phyloP scores from a whole-genome alignment of 2,888 invertebrate genomes.

The Erebia ligea region DNA sequence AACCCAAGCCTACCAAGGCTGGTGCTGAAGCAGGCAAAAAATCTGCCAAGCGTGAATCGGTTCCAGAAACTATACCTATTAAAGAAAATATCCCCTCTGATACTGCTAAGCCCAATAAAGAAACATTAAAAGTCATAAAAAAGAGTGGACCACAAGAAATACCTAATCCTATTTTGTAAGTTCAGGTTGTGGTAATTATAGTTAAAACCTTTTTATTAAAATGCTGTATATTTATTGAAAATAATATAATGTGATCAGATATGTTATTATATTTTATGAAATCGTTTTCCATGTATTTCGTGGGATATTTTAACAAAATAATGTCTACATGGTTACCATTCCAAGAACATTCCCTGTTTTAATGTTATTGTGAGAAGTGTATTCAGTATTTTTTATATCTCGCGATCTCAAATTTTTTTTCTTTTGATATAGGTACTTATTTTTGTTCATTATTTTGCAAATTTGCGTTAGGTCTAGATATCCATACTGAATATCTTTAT shows the following conservation, averaged over 20 bases:
- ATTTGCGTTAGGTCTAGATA: too few relatives aligned
- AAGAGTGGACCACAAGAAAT: slow-evolving; percentile 81
- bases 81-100: slow-evolving; percentile 81
- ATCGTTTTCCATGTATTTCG: slow-evolving; percentile 12
- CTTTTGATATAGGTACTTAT: background rate
- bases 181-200: slow-evolving; percentile 32
- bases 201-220: slow-evolving; percentile 13
- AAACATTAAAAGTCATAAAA: slow-evolving; percentile 84
- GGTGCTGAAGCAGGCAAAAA: slow-evolving; percentile 3
- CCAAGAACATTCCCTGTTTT: slow-evolving; percentile 27
- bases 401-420: slow-evolving; percentile 3
- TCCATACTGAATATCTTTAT: background rate
- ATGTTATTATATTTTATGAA: slow-evolving; percentile 1
- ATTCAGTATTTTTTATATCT: slow-evolving; percentile 9
- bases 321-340: slow-evolving; percentile 23
- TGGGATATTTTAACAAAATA: background rate
- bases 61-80: slow-evolving; percentile 72
- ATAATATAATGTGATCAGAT: background rate
- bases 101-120: slow-evolving; percentile 77
- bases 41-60: slow-evolving; percentile 38
- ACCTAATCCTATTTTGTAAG: slow-evolving; percentile 63
- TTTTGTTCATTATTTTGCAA: background rate
- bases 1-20: background rate
- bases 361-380: background rate
- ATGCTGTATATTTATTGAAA: slow-evolving; percentile 14